A percentile compares a stretch with the other conserved stretches of the same genome.
phyloP scores from a whole-genome alignment of 2,113 vertebrate genomes.

The Rhinogobius similis region DNA sequence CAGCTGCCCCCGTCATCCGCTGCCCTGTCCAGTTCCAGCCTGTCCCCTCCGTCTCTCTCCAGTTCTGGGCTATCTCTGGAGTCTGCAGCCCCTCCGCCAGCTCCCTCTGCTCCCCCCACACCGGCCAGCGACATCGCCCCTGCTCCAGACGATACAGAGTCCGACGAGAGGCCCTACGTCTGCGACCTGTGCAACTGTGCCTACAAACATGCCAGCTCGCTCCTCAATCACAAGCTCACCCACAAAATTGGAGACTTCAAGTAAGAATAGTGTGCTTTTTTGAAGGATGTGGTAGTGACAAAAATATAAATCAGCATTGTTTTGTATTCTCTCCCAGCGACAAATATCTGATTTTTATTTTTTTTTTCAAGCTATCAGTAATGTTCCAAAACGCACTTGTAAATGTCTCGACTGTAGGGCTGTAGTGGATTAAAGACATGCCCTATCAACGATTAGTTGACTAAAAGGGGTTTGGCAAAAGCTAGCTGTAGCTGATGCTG shows the following conservation, averaged over 20 bases:
- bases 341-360: too few species aligned
- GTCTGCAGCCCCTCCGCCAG: slow-evolving; percentile 39
- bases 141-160: slow-evolving; percentile 60
- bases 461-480: too few species aligned
- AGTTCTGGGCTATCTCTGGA: slow-evolving; percentile 72
- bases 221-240: slow-evolving; percentile 81
- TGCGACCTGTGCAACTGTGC: slow-evolving; percentile 81
- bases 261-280: slow-evolving; percentile 7
- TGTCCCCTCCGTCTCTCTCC: slow-evolving; percentile 68
- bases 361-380: too few species aligned
- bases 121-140: slow-evolving; percentile 19
- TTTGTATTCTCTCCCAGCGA: too few species aligned
- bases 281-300: neutral
- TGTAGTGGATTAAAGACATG: too few species aligned
- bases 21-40: slow-evolving; percentile 64
- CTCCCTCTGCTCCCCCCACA: slow-evolving; percentile 13
- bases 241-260: slow-evolving; percentile 80
- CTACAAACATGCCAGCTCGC: slow-evolving; percentile 79
- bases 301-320: neutral
- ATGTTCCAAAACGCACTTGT: too few species aligned
- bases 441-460: too few species aligned
- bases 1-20: slow-evolving; percentile 75
- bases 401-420: too few species aligned
- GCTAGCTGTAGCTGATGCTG: too few species aligned
- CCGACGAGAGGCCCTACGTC: slow-evolving; percentile 75